Evolutionary conservation across 2,113 vertebrate species (phyloP).

Genomic region (Chloebia gouldiae): DNA sequence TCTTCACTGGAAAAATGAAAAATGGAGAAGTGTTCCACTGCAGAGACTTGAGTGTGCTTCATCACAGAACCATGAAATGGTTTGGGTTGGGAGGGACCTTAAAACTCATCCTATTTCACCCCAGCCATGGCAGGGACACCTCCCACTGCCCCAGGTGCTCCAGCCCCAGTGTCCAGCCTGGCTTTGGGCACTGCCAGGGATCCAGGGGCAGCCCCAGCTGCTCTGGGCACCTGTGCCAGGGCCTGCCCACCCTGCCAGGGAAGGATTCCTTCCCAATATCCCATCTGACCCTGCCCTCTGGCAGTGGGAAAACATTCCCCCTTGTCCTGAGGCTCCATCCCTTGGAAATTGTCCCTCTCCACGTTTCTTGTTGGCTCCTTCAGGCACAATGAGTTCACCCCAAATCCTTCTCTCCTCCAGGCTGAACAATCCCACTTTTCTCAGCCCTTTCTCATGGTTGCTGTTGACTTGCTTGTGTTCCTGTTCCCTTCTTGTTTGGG

Average conservation of each 20-base stretch:
- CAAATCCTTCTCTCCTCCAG: not conserved
- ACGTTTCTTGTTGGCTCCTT: not conserved
- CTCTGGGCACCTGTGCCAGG: too few relatives aligned
- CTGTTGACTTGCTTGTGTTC: not conserved
- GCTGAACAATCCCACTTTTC: not conserved
- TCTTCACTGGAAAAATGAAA: not conserved
- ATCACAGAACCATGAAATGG: not conserved
- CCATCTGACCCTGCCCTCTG: not conserved
- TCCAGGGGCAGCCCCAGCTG: too few relatives aligned
- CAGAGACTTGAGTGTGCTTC: not conserved
- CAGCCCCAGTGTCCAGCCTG: accelerated
- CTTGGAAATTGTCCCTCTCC: not conserved
- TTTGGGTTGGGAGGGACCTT: not conserved
- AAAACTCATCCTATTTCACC: not conserved
- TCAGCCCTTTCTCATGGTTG: not conserved
- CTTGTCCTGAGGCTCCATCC: not conserved
- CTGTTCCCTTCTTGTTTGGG: conserved; percentile 17
- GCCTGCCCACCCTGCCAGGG: too few relatives aligned
- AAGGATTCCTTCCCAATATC: accelerated
- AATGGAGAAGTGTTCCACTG: not conserved
- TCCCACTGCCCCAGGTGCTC: not conserved
- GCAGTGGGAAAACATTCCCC: not conserved
- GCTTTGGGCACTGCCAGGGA: accelerated
- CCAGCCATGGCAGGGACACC: not conserved
- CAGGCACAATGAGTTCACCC: not conserved